Percentiles rank a stretch among this genome's conserved stretches.
Evolutionary conservation across 2,113 vertebrate genomes (phyloP).

Genomic region (Aythya baeri): DNA sequence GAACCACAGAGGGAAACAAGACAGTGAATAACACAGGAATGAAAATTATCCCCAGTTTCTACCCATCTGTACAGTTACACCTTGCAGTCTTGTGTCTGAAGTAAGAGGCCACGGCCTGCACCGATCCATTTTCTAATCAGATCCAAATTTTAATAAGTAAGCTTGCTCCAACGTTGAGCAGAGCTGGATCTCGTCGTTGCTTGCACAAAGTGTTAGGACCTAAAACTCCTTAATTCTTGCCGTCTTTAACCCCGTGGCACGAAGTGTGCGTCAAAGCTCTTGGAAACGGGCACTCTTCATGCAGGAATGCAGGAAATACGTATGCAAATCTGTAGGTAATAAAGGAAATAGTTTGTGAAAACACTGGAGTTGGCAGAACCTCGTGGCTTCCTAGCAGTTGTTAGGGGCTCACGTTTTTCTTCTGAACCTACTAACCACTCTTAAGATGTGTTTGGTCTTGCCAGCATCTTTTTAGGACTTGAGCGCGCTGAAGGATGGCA

Average conservation of each 20-base stretch:
- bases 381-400: not conserved
- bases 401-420: not conserved
- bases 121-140: not conserved
- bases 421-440: not conserved
- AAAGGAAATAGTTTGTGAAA: not conserved
- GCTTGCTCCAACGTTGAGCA: rapidly evolving
- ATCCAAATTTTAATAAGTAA: not conserved
- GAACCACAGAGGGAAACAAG: not conserved
- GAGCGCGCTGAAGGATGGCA: rapidly evolving
- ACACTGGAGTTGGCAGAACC: not conserved
- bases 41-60: rapidly evolving
- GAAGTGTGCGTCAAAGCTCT: rapidly evolving
- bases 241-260: not conserved
- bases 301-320: not conserved
- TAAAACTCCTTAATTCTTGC: not conserved
- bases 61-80: rapidly evolving
- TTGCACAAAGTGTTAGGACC: not conserved
- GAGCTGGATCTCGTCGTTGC: not conserved
- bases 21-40: not conserved
- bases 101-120: not conserved
- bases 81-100: not conserved
- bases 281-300: rapidly evolving
- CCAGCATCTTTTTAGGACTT: not conserved
- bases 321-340: not conserved
- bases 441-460: not conserved